These are phyloP conservation scores for Empis stercorea DNA, from an alignment of 2,888 invertebrate genomes.

Conservation along the genomic window DNA sequence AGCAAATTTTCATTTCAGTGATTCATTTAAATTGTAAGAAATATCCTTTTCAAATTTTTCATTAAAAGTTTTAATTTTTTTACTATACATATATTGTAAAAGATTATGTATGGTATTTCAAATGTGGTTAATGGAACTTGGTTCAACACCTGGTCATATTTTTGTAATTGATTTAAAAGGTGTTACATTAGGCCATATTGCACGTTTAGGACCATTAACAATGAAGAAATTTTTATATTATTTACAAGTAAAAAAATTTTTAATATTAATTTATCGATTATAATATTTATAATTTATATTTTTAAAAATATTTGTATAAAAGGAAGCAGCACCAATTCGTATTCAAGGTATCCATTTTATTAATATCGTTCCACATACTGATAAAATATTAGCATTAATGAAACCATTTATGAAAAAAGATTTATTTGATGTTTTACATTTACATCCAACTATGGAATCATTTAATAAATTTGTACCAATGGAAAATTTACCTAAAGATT, in stretches of 20 bases:
- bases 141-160: slow-evolving; percentile 48
- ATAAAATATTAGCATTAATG: slow-evolving; percentile 52
- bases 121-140: slow-evolving; percentile 42
- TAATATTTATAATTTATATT: neutral
- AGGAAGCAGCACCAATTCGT: slow-evolving; percentile 57
- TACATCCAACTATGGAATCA: slow-evolving; percentile 41
- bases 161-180: slow-evolving; percentile 52
- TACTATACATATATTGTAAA: neutral
- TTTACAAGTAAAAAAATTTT: slow-evolving; percentile 54
- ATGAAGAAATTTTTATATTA: slow-evolving; percentile 56
- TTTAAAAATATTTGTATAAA: neutral
- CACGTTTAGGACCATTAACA: slow-evolving; percentile 47
- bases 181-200: slow-evolving; percentile 47
- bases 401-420: slow-evolving; percentile 62
- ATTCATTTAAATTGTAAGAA: slow-evolving; percentile 38
- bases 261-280: too few species aligned
- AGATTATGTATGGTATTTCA: slow-evolving; percentile 46
- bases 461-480: slow-evolving; percentile 42
- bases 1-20: slow-evolving; percentile 43
- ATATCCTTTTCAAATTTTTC: slow-evolving; percentile 7
- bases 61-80: too few species aligned
- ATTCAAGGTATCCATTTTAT: slow-evolving; percentile 57
- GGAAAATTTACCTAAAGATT: slow-evolving; percentile 48
- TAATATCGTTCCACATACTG: slow-evolving; percentile 56
- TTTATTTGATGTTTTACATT: slow-evolving; percentile 39